Conservation (phyloP, 2,888 invertebrate genomes). For the Leptarthrus brevirostris region DNA sequence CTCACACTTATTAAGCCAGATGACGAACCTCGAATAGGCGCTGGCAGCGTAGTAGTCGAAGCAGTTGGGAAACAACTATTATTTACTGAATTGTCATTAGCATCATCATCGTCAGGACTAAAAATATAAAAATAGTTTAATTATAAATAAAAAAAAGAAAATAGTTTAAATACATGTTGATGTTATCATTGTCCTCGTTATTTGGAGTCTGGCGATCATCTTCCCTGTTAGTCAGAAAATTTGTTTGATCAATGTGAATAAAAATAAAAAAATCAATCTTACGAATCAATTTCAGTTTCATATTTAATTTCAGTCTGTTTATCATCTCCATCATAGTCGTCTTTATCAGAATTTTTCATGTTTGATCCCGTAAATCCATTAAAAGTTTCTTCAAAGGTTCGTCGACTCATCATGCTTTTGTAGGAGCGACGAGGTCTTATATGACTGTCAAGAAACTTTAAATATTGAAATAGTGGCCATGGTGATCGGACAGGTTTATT, state of each 20-base stretch:
- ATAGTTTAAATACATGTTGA: conserved; percentile 16
- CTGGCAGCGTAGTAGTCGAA: conserved; percentile 7
- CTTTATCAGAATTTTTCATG: background rate
- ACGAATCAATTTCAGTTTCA: conserved; percentile 52
- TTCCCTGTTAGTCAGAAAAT: background rate
- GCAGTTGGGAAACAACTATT: background rate
- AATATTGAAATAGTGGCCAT: conserved; percentile 65
- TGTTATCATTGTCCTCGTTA: conserved; percentile 21
- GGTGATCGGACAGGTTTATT: conserved; percentile 60
- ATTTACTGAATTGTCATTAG: conserved; percentile 18
- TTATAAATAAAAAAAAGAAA: background rate
- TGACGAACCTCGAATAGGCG: background rate
- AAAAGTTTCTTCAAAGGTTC: conserved; percentile 20
- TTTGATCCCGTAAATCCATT: background rate
- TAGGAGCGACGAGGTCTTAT: conserved; percentile 65
- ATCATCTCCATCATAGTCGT: conserved; percentile 34
- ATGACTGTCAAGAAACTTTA: conserved; percentile 65
- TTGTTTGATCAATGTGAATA: background rate
- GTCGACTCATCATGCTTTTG: conserved; percentile 59
- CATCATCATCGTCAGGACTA: conserved; percentile 51
- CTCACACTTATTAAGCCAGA: conserved; percentile 13
- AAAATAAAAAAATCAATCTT: conserved; percentile 17
- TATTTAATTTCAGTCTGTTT: conserved; percentile 47
- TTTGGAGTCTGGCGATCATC: conserved; percentile 24
- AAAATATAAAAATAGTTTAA: conserved; percentile 4